phyloP scores from a whole-genome alignment of 2,797 vertebrate species.

The Chaetophractus vellerosus region DNA sequence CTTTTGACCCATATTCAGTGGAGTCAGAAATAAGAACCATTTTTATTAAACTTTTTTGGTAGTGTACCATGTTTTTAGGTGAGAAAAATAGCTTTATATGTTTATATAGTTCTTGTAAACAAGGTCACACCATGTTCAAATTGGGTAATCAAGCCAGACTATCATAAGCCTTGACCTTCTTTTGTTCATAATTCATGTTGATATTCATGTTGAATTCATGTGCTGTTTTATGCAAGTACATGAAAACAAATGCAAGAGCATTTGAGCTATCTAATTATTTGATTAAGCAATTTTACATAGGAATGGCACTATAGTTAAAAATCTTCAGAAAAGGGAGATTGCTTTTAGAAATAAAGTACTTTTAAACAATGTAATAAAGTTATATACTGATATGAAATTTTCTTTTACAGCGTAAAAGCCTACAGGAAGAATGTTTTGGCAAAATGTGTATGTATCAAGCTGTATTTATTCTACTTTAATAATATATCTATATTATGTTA shows the following conservation, averaged over 20 bases:
- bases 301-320: background rate
- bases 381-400: conserved; percentile 55
- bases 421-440: conserved; percentile 97
- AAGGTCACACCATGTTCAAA: background rate
- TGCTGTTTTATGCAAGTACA: background rate
- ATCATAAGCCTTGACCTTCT: background rate
- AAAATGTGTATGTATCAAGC: conserved; percentile 95
- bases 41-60: background rate
- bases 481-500: background rate
- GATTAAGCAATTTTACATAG: conserved; percentile 1
- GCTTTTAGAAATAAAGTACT: conserved; percentile 37
- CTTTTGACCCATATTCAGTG: background rate
- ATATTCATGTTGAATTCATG: background rate
- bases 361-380: conserved; percentile 16
- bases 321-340: conserved; percentile 43
- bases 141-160: background rate
- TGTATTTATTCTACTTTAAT: conserved; percentile 29
- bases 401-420: conserved; percentile 95
- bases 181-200: conserved; percentile 27
- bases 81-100: background rate
- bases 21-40: background rate
- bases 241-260: conserved; percentile 49
- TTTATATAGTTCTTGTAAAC: background rate
- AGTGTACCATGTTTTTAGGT: conserved; percentile 27
- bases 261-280: conserved; percentile 38